These are phyloP conservation scores for Hyla sarda DNA, from an alignment of 2,113 vertebrate genomes.

Conservation along the genomic window DNA sequence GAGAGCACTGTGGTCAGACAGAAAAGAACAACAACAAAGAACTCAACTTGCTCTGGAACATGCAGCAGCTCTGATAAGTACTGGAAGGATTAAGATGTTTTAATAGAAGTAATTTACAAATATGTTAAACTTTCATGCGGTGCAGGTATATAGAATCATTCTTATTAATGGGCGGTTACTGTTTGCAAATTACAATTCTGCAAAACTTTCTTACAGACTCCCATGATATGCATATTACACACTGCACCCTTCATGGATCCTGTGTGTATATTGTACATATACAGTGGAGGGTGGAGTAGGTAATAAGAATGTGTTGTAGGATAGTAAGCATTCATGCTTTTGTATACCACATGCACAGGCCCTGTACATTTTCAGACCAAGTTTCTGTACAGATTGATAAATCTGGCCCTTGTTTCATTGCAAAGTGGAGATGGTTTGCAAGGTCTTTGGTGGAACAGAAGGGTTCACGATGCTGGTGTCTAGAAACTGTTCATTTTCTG, in stretches of 20 bases:
- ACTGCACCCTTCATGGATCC: no score
- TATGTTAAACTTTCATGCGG: no score
- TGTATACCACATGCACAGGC: no score
- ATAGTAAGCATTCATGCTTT: neutral
- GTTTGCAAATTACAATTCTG: neutral
- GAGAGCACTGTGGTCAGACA: no score
- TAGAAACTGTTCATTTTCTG: neutral
- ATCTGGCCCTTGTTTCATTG: neutral
- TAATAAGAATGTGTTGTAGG: neutral
- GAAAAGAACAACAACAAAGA: no score
- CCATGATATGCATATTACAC: neutral
- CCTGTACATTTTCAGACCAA: neutral
- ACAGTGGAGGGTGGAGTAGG: neutral
- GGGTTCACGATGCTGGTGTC: constrained; percentile 36
- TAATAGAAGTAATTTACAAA: no score
- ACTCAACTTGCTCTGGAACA: no score
- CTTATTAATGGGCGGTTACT: neutral
- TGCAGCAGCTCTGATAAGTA: no score
- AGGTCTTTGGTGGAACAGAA: no score
- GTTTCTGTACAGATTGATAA: neutral
- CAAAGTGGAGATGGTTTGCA: neutral
- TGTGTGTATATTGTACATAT: neutral
- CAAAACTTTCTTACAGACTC: no score
- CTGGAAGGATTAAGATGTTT: no score
- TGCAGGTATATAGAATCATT: neutral